Base-by-base conservation (phyloP, 2,113 vertebrate genomes). In the Tragelaphus imberbis region DNA sequence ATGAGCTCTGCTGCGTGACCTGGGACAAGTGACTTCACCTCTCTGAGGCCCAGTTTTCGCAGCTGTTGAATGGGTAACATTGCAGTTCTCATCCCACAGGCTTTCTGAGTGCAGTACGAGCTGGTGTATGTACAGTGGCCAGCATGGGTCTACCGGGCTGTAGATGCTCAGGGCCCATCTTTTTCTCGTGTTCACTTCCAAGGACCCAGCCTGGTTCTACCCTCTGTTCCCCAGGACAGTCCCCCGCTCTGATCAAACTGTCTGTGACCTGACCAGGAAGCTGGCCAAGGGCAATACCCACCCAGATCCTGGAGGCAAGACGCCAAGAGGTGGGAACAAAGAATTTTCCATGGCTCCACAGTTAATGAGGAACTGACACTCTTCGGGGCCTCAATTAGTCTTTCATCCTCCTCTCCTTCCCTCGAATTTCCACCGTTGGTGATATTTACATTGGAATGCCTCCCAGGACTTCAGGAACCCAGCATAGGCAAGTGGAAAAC, bases 241-340 rank as follows among this genome's bases (percentile, higher is more conserved):
- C 90, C 15, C 58, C 28, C 13, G 36, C 28, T 68, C 81, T 23
- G 68, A 40, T 59, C 75, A 85, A 95, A 92, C 96, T 49, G 94
- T 94, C 98, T 94, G 94, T 84, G 93, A 97, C 86, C 95, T 63
- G 96, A 97, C 91, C 97, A 97, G 98, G 97, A 98, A 97, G 95
- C 93, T 59, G 71, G 96, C 97, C 95, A 97, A 96, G 53, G 91
- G 91, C 90, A 96, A 82, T 94, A 97, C 93, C 96, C 98, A 97
- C 96, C 98, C 97, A 98, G 97, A 97, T 98, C 98, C 98, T 98
- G 98, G 97, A 98, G 98, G 98, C 98, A 65, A 90, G 91, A 58
- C 1, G 97, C 97, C 98, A 98, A 36, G 25, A 77, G 89, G 95
- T 27, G 1, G 94, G 63, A 95, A 98, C 97, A 98, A 97, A 97